phyloP scores from a whole-genome alignment of 2,797 vertebrate genomes.

The Prunella strophiata region DNA sequence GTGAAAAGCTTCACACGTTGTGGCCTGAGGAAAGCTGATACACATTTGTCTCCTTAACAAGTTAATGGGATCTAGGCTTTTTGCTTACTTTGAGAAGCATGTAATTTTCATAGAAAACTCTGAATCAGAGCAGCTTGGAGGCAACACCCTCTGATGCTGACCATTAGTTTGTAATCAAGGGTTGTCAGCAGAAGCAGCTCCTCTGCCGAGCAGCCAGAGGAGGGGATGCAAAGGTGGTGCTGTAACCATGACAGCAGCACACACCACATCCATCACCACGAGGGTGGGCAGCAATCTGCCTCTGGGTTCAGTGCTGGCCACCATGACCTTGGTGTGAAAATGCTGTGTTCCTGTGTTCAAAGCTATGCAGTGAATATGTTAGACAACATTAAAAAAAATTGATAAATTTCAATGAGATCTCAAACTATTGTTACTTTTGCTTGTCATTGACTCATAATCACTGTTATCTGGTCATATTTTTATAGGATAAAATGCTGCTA shows the following conservation, averaged over 20 bases:
- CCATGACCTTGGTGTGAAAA: neutral
- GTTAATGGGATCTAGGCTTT: neutral
- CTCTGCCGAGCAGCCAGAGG: neutral
- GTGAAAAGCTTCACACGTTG: neutral
- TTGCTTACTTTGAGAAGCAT: neutral
- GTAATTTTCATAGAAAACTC: neutral
- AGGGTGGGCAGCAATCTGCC: neutral
- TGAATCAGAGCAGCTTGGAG: neutral
- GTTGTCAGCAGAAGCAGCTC: neutral
- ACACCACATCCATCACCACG: neutral
- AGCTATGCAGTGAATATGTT: neutral
- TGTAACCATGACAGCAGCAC: neutral
- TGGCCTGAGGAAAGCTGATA: neutral
- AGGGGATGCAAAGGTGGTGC: neutral
- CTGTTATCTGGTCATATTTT: neutral
- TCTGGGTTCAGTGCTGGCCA: neutral
- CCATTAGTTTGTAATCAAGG: rapidly evolving
- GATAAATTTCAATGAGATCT: neutral
- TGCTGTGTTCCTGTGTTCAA: neutral
- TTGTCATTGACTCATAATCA: neutral
- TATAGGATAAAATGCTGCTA: neutral
- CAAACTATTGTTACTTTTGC: neutral
- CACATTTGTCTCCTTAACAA: neutral
- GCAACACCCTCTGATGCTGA: too few relatives aligned
- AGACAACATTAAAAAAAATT: neutral